These are phyloP conservation scores for Tachina grossa DNA, from an alignment of 2,888 invertebrate species.

Conservation along the genomic window DNA sequence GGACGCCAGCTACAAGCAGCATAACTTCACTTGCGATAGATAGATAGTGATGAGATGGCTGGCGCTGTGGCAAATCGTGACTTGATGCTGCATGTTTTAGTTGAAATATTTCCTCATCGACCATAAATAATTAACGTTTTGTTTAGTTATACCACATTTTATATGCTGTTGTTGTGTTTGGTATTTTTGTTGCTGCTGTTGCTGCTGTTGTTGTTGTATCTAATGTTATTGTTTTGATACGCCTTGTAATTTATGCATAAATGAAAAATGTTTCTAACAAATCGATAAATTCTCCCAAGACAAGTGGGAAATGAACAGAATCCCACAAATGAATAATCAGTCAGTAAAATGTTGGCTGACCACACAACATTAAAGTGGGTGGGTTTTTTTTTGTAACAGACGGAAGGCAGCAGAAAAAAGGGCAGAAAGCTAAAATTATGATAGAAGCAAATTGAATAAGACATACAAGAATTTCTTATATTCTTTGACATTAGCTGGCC, in stretches of 20 bases:
- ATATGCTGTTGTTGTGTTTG: background rate
- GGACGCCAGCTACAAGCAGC: background rate
- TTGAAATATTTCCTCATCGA: slow-evolving; percentile 52
- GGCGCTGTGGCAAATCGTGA: slow-evolving; percentile 68
- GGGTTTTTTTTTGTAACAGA: background rate
- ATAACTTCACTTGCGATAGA: slow-evolving; percentile 39
- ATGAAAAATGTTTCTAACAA: slow-evolving; percentile 66
- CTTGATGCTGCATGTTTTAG: slow-evolving; percentile 67
- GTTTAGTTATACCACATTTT: background rate
- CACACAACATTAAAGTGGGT: background rate
- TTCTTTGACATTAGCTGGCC: no score
- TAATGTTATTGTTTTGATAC: slow-evolving; percentile 49
- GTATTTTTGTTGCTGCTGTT: slow-evolving; percentile 42
- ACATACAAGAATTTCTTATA: no score
- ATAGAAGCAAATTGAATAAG: no score
- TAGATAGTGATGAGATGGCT: slow-evolving; percentile 67
- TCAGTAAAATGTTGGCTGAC: background rate
- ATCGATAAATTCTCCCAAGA: slow-evolving; percentile 64
- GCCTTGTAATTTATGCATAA: slow-evolving; percentile 67
- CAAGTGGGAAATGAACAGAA: slow-evolving; percentile 24
- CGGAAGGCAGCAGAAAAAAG: no score
- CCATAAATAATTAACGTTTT: slow-evolving; percentile 68
- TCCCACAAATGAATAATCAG: background rate
- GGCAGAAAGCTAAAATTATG: no score
- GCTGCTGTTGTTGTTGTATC: slow-evolving; percentile 28